phyloP scores from a whole-genome alignment of 2,888 invertebrate genomes.

The Hanleya hanleyi region DNA sequence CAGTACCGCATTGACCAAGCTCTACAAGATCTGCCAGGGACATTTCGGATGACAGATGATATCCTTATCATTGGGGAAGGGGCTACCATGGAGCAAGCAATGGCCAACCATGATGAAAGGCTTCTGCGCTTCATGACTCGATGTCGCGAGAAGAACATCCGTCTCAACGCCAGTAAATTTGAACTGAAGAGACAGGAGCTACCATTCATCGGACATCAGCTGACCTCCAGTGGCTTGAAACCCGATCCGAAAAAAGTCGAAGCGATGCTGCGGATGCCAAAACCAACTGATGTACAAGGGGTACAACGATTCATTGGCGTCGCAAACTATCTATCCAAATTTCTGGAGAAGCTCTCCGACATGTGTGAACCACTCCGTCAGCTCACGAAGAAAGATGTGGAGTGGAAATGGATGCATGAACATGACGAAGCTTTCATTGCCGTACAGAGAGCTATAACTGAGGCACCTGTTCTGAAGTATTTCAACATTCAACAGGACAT shows the following conservation, averaged over 20 bases:
- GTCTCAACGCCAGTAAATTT: too few species aligned
- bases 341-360: slow-evolving; percentile 5
- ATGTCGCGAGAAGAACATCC: too few species aligned
- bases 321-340: slow-evolving; percentile 18
- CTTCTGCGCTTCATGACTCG: too few species aligned
- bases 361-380: slow-evolving; percentile 2
- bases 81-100: too few species aligned
- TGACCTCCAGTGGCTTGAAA: not conserved
- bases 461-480: not conserved
- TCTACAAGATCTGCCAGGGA: too few species aligned
- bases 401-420: not conserved
- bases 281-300: not conserved
- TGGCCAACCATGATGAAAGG: too few species aligned
- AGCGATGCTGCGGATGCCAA: not conserved
- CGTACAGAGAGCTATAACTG: not conserved
- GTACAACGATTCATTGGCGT: slow-evolving; percentile 12
- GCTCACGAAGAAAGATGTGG: slow-evolving; percentile 1
- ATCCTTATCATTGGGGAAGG: too few species aligned
- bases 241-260: slow-evolving; percentile 15
- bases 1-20: too few species aligned
- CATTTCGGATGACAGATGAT: too few species aligned
- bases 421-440: not conserved
- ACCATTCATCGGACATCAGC: not conserved
- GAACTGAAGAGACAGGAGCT: too few species aligned
- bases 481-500: too few species aligned